Evolutionary conservation across 2,888 invertebrate species (phyloP), one percentile per base, ranked within the genome.

Genomic region (Dryobota labecula): DNA sequence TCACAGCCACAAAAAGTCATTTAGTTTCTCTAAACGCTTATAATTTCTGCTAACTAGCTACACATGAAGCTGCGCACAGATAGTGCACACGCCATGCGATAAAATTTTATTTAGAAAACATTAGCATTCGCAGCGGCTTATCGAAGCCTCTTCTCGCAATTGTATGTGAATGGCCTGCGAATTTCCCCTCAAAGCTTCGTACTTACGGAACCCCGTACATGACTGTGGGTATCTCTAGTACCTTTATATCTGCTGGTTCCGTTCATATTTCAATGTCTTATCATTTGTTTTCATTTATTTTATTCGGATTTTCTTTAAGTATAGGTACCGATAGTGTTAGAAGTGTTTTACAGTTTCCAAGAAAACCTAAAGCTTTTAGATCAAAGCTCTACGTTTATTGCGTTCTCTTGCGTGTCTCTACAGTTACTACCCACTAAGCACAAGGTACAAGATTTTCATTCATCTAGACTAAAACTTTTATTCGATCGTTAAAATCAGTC

Each of bases 31-130:
- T 86, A 85, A 85, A 80, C 71, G 86, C 80, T 78, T 80, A 78
- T 80, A 87, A 88, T 86, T 89, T 85, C 86, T 86, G 24, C 70
- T 80, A 82, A 73, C 81, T 72, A 81, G 69, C 61, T 86, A 88
- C 89, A 88, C 85, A 88, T 84, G 87, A 87, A 87, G 84, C 86
- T 82, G 86, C 79, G 76, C 81, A 71, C 81, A 84, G 92, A 93
- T 92, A 92, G 83, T 84, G 84, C 80, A 85, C 84, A 80, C 88
- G 86, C 83, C 71, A 85, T 86, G 85, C 90, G 93, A 92, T 94
- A 93, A 93, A 91, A 92, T 92, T 92, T 93, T 92, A 93, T 93
- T 92, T 90, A 91, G 88, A 85, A 84, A 82, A 87, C 92, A 93
- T 94, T 93, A 92, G 91, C 92, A 93, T 92, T 92, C 86, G 86